These are phyloP conservation scores for Caranx melampygus DNA, from an alignment of 2,113 vertebrate genomes.

Conservation along the genomic window DNA sequence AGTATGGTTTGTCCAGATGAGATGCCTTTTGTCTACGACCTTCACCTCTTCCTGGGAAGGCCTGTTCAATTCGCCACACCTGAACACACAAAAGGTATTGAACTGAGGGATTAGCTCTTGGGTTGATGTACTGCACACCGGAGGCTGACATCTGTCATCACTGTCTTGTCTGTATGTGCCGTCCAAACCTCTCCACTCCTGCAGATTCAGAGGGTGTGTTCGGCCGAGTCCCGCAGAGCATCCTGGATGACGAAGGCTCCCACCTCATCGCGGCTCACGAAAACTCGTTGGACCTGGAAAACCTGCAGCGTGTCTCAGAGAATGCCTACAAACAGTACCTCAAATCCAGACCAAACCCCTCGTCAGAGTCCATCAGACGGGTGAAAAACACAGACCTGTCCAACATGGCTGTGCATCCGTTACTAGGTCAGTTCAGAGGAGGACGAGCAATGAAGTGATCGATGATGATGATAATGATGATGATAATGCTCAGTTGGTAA, in stretches of 20 bases:
- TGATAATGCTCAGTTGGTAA: not conserved
- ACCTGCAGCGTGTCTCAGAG: constrained; percentile 84
- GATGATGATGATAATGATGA: not conserved
- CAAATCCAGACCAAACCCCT: constrained; percentile 90
- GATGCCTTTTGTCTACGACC: constrained; percentile 90
- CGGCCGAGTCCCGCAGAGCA: constrained; percentile 91
- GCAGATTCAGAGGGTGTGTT: constrained; percentile 83
- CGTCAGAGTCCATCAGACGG: constrained; percentile 92
- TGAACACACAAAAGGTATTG: constrained; percentile 82
- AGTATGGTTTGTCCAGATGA: constrained; percentile 93
- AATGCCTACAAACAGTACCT: constrained; percentile 95
- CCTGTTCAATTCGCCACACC: constrained; percentile 82
- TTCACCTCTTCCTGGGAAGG: constrained; percentile 93
- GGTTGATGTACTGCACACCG: not conserved
- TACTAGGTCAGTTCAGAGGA: constrained; percentile 87
- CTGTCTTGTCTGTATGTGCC: too few species aligned
- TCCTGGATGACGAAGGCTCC: constrained; percentile 91
- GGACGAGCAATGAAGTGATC: not conserved
- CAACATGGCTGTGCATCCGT: constrained; percentile 89
- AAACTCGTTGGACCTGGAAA: constrained; percentile 87
- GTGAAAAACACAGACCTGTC: constrained; percentile 88
- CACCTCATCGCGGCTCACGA: constrained; percentile 84
- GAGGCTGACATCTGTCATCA: too few species aligned
- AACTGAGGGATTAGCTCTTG: not conserved
- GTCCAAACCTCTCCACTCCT: not conserved